phyloP scores from a whole-genome alignment of 37 sponge, comb jelly and placozoan genomes.

The Ianthella basta region DNA sequence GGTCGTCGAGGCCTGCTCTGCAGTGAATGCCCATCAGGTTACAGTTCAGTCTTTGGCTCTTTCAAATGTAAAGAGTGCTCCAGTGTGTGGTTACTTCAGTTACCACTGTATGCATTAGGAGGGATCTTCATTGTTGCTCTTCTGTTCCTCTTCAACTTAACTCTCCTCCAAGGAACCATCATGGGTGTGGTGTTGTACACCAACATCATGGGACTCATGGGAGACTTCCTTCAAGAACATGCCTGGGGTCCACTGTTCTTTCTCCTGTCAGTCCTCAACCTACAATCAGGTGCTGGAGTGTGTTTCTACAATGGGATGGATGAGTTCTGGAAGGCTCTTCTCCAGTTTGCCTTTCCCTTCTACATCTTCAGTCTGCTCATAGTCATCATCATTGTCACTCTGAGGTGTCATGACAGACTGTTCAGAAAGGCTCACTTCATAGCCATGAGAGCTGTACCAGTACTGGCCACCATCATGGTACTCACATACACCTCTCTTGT shows the following conservation, averaged over 20 bases:
- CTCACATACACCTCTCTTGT: slow-evolving; percentile 38
- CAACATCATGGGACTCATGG: slow-evolving; percentile 28
- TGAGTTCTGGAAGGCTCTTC: slow-evolving; percentile 46
- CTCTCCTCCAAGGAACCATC: slow-evolving; percentile 44
- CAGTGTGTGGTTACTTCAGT: slow-evolving; percentile 5
- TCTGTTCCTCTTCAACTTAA: slow-evolving; percentile 39
- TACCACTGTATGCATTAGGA: slow-evolving; percentile 17
- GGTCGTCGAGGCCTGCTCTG: slow-evolving; percentile 47
- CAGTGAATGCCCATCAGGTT: slow-evolving; percentile 33
- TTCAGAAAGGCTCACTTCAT: slow-evolving; percentile 15
- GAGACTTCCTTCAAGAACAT: slow-evolving; percentile 3
- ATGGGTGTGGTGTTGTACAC: slow-evolving; percentile 57
- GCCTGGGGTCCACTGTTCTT: slow-evolving; percentile 33
- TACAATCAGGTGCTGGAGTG: slow-evolving; percentile 35
- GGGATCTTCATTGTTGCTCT: slow-evolving; percentile 45
- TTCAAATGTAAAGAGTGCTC: slow-evolving; percentile 33
- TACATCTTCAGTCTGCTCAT: slow-evolving; percentile 52
- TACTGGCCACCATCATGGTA: slow-evolving; percentile 46
- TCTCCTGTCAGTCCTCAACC: slow-evolving; percentile 51
- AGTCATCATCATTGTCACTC: slow-evolving; percentile 27
- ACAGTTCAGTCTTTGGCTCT: slow-evolving; percentile 38
- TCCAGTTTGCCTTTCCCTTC: slow-evolving; percentile 62
- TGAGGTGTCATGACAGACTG: background rate
- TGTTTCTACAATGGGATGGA: slow-evolving; percentile 76
- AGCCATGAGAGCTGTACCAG: slow-evolving; percentile 30